phyloP scores from a whole-genome alignment of 2,797 vertebrate genomes.

The Ctenopoma multispine region DNA sequence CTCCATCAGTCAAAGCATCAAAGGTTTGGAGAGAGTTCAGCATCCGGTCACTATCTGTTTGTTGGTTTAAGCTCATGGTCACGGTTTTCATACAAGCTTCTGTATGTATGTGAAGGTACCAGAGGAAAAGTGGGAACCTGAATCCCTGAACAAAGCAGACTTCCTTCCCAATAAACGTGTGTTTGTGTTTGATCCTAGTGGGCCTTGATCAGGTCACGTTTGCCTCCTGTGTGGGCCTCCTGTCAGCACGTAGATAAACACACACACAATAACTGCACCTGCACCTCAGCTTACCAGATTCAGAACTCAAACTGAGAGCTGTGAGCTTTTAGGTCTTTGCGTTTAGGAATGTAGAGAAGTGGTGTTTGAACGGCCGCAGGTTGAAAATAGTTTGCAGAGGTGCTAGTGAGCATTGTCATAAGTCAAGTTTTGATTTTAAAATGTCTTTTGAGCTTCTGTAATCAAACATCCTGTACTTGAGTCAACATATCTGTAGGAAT shows the following conservation, averaged over 20 bases:
- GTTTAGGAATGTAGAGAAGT: not conserved
- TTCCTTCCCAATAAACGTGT: conserved; percentile 46
- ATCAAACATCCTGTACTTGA: too few species aligned
- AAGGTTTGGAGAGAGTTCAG: not conserved
- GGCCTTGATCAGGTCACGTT: conserved; percentile 3
- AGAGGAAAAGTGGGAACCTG: conserved; percentile 17
- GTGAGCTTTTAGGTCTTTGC: not conserved
- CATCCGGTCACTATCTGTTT: conserved; percentile 53
- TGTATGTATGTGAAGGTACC: not conserved
- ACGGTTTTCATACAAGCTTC: conserved; percentile 33
- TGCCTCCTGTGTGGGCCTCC: not conserved
- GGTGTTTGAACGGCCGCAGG: too few species aligned
- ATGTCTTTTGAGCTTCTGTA: too few species aligned
- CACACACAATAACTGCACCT: conserved; percentile 9
- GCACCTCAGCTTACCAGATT: not conserved
- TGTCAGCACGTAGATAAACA: conserved; percentile 53
- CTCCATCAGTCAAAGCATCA: not conserved
- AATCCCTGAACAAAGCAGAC: conserved; percentile 27
- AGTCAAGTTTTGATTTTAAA: too few species aligned
- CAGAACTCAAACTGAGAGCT: not conserved
- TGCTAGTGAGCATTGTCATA: too few species aligned
- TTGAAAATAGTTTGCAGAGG: too few species aligned
- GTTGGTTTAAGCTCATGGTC: conserved; percentile 51
- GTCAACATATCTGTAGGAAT: too few species aligned
- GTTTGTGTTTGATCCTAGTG: conserved; percentile 7